These are phyloP conservation scores for Rhabdophis nuchalis DNA, from an alignment of 2,797 vertebrate species.

Conservation along the genomic window DNA sequence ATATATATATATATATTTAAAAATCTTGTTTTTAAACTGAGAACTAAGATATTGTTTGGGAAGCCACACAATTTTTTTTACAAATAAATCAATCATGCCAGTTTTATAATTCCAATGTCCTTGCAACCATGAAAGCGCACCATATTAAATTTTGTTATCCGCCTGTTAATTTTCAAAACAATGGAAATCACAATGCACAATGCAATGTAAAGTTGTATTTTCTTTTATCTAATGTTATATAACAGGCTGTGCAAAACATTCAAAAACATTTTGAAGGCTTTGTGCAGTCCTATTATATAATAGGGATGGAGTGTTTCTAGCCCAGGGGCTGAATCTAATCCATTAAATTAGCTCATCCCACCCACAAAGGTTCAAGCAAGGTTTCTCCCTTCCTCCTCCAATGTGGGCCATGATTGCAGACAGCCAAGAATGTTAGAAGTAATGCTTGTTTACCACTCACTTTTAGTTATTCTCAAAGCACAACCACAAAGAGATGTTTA, in stretches of 20 bases:
- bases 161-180: not conserved
- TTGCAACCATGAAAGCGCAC: not conserved
- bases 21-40: not conserved
- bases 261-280: not conserved
- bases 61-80: not conserved
- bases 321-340: not conserved
- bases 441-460: not conserved
- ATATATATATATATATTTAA: too few species aligned
- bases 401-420: not conserved
- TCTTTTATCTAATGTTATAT: not conserved
- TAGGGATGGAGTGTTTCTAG: not conserved
- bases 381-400: not conserved
- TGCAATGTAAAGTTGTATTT: not conserved
- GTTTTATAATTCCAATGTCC: not conserved
- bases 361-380: not conserved
- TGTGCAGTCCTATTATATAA: not conserved
- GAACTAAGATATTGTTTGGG: not conserved
- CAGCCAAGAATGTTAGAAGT: not conserved
- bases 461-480: not conserved
- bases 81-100: not conserved
- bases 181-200: not conserved
- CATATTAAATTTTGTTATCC: not conserved
- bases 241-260: slow-evolving; percentile 11
- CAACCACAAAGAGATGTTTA: not conserved
- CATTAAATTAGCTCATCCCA: not conserved